These are phyloP conservation scores for Dermochelys coriacea DNA, from an alignment of 2,797 vertebrate species.

Conservation along the genomic window DNA sequence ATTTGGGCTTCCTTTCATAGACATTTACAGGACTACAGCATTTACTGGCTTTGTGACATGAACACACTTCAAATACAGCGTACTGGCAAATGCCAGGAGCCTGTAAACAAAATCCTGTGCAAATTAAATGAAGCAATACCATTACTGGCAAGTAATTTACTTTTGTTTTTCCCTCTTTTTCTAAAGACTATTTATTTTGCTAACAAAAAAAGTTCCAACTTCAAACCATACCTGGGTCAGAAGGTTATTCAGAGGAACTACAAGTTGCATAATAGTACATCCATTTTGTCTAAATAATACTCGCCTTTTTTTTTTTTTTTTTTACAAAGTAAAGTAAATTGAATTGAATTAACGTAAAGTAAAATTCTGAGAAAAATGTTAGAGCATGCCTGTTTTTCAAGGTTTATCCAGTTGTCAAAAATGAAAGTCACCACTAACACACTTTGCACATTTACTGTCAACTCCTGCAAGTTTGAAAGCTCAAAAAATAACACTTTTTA, in stretches of 20 bases:
- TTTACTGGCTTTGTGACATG: slow-evolving; percentile 9
- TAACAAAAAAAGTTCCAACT: neutral
- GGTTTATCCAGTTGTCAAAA: neutral
- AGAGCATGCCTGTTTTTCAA: neutral
- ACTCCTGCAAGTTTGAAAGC: neutral
- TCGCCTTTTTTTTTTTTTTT: too few species aligned
- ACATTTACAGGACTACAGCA: neutral
- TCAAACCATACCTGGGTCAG: neutral
- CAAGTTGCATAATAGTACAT: neutral
- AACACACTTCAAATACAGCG: neutral
- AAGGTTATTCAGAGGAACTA: neutral
- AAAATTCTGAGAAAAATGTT: neutral
- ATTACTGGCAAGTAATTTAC: neutral
- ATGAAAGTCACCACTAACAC: neutral
- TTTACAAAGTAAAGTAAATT: neutral
- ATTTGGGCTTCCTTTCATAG: slow-evolving; percentile 1
- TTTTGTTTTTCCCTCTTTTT: neutral
- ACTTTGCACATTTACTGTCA: neutral
- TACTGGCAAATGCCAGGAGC: neutral
- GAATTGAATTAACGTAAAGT: neutral
- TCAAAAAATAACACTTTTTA: neutral
- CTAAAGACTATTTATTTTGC: slow-evolving; percentile 10
- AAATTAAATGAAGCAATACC: neutral
- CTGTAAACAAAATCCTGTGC: neutral
- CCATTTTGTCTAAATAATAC: too few species aligned